Conservation (phyloP, 2,797 vertebrate species). For the Lepus townsendii region DNA sequence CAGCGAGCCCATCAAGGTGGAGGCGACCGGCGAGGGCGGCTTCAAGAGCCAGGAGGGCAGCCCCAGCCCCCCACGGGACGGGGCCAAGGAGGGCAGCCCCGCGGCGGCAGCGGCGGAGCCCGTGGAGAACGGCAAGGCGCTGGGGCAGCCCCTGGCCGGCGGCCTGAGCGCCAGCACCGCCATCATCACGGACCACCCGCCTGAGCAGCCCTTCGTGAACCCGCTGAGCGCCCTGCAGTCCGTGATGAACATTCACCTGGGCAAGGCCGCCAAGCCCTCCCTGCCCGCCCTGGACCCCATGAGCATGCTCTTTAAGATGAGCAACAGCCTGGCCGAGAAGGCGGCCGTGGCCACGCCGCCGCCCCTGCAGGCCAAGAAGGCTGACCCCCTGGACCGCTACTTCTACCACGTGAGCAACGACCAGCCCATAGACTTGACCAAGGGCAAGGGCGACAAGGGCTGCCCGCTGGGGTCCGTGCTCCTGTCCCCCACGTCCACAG, state of each 20-base stretch:
- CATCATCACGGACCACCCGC: slow-evolving; percentile 99
- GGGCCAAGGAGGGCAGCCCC: slow-evolving; percentile 91
- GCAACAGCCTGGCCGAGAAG: slow-evolving; percentile 99
- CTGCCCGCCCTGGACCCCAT: slow-evolving; percentile 98
- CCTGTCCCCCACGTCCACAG: slow-evolving; percentile 95
- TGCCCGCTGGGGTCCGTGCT: slow-evolving; percentile 95
- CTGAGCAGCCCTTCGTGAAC: slow-evolving; percentile 98
- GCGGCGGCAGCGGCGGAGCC: slow-evolving; percentile 90
- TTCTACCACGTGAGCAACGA: slow-evolving; percentile 97
- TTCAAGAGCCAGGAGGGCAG: slow-evolving; percentile 94
- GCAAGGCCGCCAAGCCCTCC: slow-evolving; percentile 98
- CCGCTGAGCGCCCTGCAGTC: slow-evolving; percentile 98
- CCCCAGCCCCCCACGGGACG: slow-evolving; percentile 91
- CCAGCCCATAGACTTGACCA: slow-evolving; percentile 99
- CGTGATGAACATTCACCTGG: slow-evolving; percentile 99
- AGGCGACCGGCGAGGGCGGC: slow-evolving; percentile 91
- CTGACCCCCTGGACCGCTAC: slow-evolving; percentile 97
- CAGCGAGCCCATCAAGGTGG: slow-evolving; percentile 92
- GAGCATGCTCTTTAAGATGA: slow-evolving; percentile 99
- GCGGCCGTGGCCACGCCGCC: slow-evolving; percentile 97
- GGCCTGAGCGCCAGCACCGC: slow-evolving; percentile 95
- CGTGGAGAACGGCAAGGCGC: slow-evolving; percentile 94
- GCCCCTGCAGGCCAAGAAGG: slow-evolving; percentile 96
- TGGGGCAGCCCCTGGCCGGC: slow-evolving; percentile 90
- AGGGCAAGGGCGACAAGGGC: slow-evolving; percentile 97